Percentiles rank a stretch among this genome's conserved stretches.
Conservation (phyloP, 2,888 invertebrate species). For the Spodoptera exigua region DNA sequence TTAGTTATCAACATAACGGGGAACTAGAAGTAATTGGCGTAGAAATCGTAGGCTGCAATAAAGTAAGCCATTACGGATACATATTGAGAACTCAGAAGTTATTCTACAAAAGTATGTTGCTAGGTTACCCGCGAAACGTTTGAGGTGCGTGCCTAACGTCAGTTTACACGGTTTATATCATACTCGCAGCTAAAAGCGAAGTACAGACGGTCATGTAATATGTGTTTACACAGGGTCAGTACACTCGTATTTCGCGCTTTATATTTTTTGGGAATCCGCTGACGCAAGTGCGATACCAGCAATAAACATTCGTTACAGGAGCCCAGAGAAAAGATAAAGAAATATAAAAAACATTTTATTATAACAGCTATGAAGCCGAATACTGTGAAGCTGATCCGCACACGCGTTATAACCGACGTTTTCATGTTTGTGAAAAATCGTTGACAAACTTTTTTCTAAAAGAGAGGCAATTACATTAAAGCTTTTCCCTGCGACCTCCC, state of each 20-base stretch:
- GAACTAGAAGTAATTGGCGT: slow-evolving; percentile 47
- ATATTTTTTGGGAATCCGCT: slow-evolving; percentile 65
- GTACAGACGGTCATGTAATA: slow-evolving; percentile 57
- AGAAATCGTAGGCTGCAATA: slow-evolving; percentile 37
- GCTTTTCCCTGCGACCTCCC: slow-evolving; percentile 56
- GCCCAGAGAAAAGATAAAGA: slow-evolving; percentile 57
- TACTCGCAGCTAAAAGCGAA: slow-evolving; percentile 49
- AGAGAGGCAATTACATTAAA: slow-evolving; percentile 56
- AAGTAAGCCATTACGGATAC: slow-evolving; percentile 35
- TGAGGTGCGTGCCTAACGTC: slow-evolving; percentile 54
- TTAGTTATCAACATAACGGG: slow-evolving; percentile 48
- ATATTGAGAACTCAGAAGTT: slow-evolving; percentile 38
- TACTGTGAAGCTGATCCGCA: slow-evolving; percentile 38
- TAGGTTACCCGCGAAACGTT: slow-evolving; percentile 30
- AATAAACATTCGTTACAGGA: slow-evolving; percentile 69
- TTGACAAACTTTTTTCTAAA: slow-evolving; percentile 58
- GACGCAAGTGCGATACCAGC: slow-evolving; percentile 67
- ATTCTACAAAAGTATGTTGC: slow-evolving; percentile 37
- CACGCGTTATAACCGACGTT: slow-evolving; percentile 36
- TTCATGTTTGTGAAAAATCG: slow-evolving; percentile 46
- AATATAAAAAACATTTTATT: slow-evolving; percentile 55
- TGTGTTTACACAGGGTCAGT: slow-evolving; percentile 66
- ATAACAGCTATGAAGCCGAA: slow-evolving; percentile 40
- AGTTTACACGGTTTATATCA: slow-evolving; percentile 55
- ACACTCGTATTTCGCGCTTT: slow-evolving; percentile 60